Percentiles rank a stretch among this genome's conserved stretches.
phyloP scores from a whole-genome alignment of 2,113 vertebrate species.

The Mus pahari region DNA sequence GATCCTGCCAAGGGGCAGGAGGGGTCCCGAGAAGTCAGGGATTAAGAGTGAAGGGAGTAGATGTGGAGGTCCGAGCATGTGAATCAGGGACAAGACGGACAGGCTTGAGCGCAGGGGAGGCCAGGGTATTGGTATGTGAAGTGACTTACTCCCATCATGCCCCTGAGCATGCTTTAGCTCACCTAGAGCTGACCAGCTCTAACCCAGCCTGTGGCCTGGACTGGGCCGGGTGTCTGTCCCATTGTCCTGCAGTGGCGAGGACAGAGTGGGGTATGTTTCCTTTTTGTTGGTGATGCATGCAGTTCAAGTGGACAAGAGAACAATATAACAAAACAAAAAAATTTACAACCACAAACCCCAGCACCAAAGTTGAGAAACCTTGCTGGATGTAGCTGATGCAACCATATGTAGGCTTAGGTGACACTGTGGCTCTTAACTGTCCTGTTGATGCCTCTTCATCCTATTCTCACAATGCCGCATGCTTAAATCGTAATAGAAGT shows the following conservation, averaged over 20 bases:
- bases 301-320: conserved; percentile 60
- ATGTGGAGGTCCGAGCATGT: conserved; percentile 53
- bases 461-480: conserved; percentile 23
- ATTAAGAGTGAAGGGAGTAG: neutral
- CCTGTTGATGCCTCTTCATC: neutral
- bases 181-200: conserved; percentile 24
- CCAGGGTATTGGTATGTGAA: neutral
- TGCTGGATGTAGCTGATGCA: conserved; percentile 22
- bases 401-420: neutral
- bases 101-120: neutral
- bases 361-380: conserved; percentile 68
- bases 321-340: conserved; percentile 6
- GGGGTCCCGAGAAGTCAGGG: neutral
- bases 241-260: neutral
- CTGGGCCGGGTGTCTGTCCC: neutral
- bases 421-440: neutral
- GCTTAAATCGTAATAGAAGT: conserved; percentile 25
- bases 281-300: conserved; percentile 74
- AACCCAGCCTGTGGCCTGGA: neutral
- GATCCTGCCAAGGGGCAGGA: neutral
- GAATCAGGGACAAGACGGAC: conserved; percentile 33
- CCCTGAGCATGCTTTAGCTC: conserved; percentile 6
- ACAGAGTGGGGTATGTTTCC: neutral
- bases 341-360: neutral
- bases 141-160: neutral